These are phyloP conservation scores for Chironomus tentans DNA, from an alignment of 2,888 invertebrate species.

Conservation along the genomic window DNA sequence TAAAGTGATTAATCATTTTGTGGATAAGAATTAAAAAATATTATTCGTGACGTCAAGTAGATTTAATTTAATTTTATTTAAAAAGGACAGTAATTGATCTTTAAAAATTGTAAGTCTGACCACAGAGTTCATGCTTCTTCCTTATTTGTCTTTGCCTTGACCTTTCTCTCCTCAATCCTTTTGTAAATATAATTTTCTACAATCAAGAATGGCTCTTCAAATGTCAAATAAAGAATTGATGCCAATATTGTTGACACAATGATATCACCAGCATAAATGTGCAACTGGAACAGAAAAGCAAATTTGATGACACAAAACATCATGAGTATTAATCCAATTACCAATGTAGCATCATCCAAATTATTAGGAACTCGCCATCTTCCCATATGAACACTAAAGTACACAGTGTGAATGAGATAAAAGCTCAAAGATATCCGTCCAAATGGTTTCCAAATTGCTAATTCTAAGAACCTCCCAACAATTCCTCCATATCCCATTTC, in stretches of 20 bases:
- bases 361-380: background rate
- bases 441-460: background rate
- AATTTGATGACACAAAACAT: background rate
- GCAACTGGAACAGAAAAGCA: background rate
- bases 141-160: background rate
- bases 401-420: background rate
- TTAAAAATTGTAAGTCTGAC: too few relatives aligned
- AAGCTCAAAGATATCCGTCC: background rate
- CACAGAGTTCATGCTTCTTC: too few relatives aligned
- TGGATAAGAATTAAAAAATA: too few relatives aligned
- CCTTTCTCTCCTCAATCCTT: background rate
- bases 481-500: background rate
- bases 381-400: background rate
- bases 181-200: background rate
- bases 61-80: too few relatives aligned
- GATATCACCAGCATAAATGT: background rate
- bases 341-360: background rate
- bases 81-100: too few relatives aligned
- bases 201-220: conserved; percentile 1
- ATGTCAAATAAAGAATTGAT: background rate
- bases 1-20: too few relatives aligned
- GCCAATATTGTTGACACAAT: background rate
- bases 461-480: background rate
- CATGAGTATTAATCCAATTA: background rate
- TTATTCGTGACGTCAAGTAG: too few relatives aligned